phyloP scores from a whole-genome alignment of 2,113 vertebrate genomes.

The Rhinoderma darwinii region DNA sequence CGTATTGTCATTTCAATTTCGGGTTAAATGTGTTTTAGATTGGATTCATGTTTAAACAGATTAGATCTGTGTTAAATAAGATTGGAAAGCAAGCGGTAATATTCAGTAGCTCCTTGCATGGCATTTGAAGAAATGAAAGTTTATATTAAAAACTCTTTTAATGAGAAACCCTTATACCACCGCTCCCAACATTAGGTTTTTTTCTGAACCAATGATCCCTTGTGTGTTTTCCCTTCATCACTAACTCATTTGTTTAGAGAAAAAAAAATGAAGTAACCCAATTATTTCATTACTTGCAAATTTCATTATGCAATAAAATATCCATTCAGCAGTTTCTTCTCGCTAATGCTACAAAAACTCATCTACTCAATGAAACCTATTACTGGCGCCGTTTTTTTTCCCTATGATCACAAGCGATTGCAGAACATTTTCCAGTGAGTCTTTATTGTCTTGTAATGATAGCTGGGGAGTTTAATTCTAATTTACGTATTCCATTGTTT shows the following conservation, averaged over 20 bases:
- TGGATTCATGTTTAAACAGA: constrained; percentile 52
- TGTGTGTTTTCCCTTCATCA: constrained; percentile 60
- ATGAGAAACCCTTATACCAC: constrained; percentile 23
- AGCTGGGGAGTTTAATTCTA: constrained; percentile 79
- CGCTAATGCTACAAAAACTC: constrained; percentile 73
- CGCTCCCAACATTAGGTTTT: constrained; percentile 8
- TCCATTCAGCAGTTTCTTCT: constrained; percentile 73
- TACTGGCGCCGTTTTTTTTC: constrained; percentile 64
- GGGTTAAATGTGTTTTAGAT: constrained; percentile 33
- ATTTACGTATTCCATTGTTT: constrained; percentile 80
- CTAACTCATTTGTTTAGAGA: constrained; percentile 65
- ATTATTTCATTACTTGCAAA: constrained; percentile 67
- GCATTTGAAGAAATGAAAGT: constrained; percentile 27
- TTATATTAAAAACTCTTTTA: constrained; percentile 41
- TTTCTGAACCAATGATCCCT: constrained; percentile 58
- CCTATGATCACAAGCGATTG: constrained; percentile 70
- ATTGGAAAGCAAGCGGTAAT: constrained; percentile 15
- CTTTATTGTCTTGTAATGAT: constrained; percentile 80
- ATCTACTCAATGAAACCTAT: constrained; percentile 76
- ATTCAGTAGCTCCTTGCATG: neutral
- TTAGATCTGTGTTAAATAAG: constrained; percentile 44
- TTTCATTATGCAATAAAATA: constrained; percentile 71
- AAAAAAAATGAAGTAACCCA: constrained; percentile 64
- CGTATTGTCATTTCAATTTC: constrained; percentile 47
- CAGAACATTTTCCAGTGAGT: constrained; percentile 72